A percentile compares a stretch with the other conserved stretches of the same genome.
phyloP scores from a whole-genome alignment of 2,888 invertebrate genomes.

The Caenorhabditis virilis region DNA sequence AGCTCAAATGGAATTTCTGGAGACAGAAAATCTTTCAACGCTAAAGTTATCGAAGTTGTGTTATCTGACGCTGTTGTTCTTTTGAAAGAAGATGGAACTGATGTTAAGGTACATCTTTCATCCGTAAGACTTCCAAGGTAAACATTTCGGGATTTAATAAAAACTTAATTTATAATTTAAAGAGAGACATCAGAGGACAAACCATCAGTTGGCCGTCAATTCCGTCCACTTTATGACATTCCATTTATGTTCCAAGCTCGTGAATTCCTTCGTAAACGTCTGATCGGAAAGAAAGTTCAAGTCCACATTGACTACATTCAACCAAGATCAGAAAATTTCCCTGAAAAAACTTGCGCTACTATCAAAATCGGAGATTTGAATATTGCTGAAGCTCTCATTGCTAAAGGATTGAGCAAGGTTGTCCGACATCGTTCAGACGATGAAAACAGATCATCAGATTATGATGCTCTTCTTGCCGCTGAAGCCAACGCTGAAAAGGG shows the following conservation, averaged over 20 bases:
- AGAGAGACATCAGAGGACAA: slow-evolving; percentile 46
- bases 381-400: slow-evolving; percentile 80
- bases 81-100: slow-evolving; percentile 79
- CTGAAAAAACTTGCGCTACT: slow-evolving; percentile 92
- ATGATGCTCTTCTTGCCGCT: slow-evolving; percentile 88
- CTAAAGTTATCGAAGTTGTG: slow-evolving; percentile 79
- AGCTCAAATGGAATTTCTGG: slow-evolving; percentile 43
- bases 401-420: slow-evolving; percentile 85
- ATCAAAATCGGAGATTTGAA: slow-evolving; percentile 78
- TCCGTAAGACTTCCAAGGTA: slow-evolving; percentile 92
- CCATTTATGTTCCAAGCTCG: slow-evolving; percentile 98
- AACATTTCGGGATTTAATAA: slow-evolving; percentile 32
- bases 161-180: slow-evolving; percentile 1
- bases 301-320: slow-evolving; percentile 94
- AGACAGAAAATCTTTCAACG: slow-evolving; percentile 54
- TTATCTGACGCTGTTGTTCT: slow-evolving; percentile 91
- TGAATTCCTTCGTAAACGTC: slow-evolving; percentile 91
- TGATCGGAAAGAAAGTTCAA: slow-evolving; percentile 85
- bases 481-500: slow-evolving; percentile 90
- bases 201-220: slow-evolving; percentile 53
- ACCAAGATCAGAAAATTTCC: slow-evolving; percentile 87
- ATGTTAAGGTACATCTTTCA: slow-evolving; percentile 90
- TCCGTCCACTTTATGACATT: slow-evolving; percentile 89
- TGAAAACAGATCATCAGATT: slow-evolving; percentile 78
- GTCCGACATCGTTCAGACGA: slow-evolving; percentile 92